Evolutionary conservation across 2,888 invertebrate genomes (phyloP), one percentile per base, ranked within the genome.

Genomic region (Mallateleia sp.): DNA sequence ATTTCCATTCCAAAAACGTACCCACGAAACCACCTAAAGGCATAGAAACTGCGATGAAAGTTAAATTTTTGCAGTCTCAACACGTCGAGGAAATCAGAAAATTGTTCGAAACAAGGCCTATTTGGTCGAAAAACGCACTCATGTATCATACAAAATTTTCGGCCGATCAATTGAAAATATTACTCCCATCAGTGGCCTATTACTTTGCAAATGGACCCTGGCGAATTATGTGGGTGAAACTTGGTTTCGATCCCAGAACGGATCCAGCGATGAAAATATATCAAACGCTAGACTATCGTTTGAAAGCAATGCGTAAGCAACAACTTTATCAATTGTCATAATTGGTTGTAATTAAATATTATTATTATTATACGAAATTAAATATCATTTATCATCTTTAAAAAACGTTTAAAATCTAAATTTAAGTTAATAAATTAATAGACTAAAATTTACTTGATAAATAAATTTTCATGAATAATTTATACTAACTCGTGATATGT

Each of bases 191-290:
- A 28, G 95, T 98, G 4, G 98, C 98, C 0, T 98, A 98, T 94
- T 98, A 98, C 94, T 98, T 98, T 95, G 96, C 96, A 72, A 97
- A 97, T 86, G 99, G 99, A 0, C 99, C 99, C 0, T 99, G 99
- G 99, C 96, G 99, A 88, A 96, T 97, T 71, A 96, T 98, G 94
- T 99, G 99, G 98, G 97, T 98, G 0, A 97, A 96, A 91, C 97
- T 97, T 92, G 99, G 99, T 0, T 99, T 98, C 93, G 99, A 99
- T 95, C 99, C 99, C 0, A 96, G 98, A 28, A 97, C 97, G 90
- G 97, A 98, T 88, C 97, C 97, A 5, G 95, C 95, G 1, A 96
- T 99, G 1, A 97, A 98, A 90, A 96, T 97, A 71, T 99, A 98
- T 94, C 99, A 99, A 95, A 97, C 97, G 2, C 96, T 99, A 82